Base-by-base conservation (phyloP, 1,140 invertebrate species). In the Drosophila nebulosa region DNA sequence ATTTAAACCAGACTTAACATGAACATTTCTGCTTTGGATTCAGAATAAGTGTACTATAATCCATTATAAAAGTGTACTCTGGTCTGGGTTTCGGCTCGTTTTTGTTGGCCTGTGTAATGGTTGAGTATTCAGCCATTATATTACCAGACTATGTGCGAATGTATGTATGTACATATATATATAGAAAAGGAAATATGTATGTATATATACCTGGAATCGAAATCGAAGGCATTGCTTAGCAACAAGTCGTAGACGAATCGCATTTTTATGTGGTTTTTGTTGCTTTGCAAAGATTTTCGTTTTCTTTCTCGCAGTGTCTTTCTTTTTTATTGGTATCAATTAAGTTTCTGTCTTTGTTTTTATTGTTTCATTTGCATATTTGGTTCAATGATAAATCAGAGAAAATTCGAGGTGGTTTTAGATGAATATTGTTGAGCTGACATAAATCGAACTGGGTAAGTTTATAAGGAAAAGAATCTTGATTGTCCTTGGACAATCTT, bases 151-250 rank as follows among this genome's bases (percentile, higher is more conserved):
- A n/a, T n/a, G n/a, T n/a, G n/a, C n/a, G n/a, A n/a, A 24, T 42
- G 12, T 36, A 35, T 12, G 55, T 9, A 27, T 30, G 6, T 26
- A 26, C 39, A 30, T 26, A n/a, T n/a, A n/a, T n/a, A n/a, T n/a
- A n/a, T 26, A 1, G 7, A 30, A 30, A n/a, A n/a, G n/a, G 18
- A 22, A 46, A 21, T 57, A n/a, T 32, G 10, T 18, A 65, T 58
- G 50, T 70, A 39, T 52, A 62, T 71, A 68, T 84, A 84, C 79
- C 79, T 84, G 79, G 76, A 22, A 72, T 85, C 79, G 62, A 84
- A 9, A 2, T 30, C 27, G 1, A 30, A 85, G 50, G 72, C 71
- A 55, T 79, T 84, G 72, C 64, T 72, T 46, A 84, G 80, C 80
- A 79, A 72, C 65, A 84, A 52, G 30, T 79, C 79, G 51, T 79